Base-by-base conservation (phyloP, 2,888 invertebrate genomes). In the Listrodromus nycthemerus region DNA sequence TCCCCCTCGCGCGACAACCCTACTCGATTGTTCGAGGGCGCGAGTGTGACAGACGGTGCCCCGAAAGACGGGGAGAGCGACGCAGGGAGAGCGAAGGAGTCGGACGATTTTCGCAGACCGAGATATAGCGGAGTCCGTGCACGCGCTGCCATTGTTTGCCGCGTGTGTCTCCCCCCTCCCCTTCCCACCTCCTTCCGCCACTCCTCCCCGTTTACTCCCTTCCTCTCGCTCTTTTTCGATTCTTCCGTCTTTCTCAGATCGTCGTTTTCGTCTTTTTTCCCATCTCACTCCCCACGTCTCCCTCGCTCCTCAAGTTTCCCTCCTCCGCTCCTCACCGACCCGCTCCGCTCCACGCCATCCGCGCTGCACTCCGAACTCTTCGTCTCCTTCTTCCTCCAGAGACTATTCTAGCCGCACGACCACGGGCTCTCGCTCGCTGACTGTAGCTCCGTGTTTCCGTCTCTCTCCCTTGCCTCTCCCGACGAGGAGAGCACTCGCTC, bases 121-220 rank as follows among this genome's bases (percentile, higher is more conserved):
- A 78, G 33, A 71, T n/a, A 74, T 67, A 76, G 86, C 83, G 76
- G 85, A 87, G 88, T 88, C 86, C 85, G 90, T 92, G 91, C 92
- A 92, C 92, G 92, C 92, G 92, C 90, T 92, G 89, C 91, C 91
- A 92, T 93, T 92, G 92, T 92, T 92, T 92, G 92, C 92, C 91
- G 90, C 92, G 92, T 91, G 92, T 91, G 90, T 92, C 91, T 92
- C 91, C 88, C 88, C 86, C 86, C 81, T 82, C 86, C 80, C 63
- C 75, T 88, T 88, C 86, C 86, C 81, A 82, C 86, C 80, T 67
- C 75, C 16, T 24, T 19, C 73, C 24, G 65, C 37, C 50, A 61
- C 69, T 66, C 30, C 66, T 58, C 63, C 67, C 67, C 80, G 21
- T 63, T 37, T 70, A 70, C n/a, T 19, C 21, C 58, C 63, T 65